These are phyloP conservation scores for Chitala chitala DNA, from an alignment of 2,113 vertebrate genomes.

Conservation along the genomic window DNA sequence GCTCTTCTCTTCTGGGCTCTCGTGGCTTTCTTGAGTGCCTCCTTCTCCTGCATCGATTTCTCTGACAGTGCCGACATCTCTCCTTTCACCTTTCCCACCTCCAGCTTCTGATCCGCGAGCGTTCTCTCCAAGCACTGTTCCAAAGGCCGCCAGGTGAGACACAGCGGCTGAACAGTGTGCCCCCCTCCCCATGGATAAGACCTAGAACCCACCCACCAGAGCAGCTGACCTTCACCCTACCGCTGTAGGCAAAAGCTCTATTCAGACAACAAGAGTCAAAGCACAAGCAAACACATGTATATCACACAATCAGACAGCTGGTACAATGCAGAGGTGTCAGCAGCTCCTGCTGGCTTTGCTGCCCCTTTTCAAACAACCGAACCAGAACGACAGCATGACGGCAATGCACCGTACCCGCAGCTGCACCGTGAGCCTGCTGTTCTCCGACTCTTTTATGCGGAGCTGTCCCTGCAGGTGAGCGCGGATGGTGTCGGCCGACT, in stretches of 20 bases:
- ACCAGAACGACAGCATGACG: too few species aligned
- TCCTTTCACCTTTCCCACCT: conserved; percentile 52
- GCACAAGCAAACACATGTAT: not conserved
- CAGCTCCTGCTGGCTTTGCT: not conserved
- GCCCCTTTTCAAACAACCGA: too few species aligned
- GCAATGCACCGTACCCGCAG: conserved; percentile 61
- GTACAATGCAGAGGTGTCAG: not conserved
- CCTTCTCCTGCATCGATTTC: conserved; percentile 58
- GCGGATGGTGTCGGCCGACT: conserved; percentile 62
- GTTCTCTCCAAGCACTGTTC: conserved; percentile 69
- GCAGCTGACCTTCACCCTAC: too few species aligned
- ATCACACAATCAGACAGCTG: not conserved
- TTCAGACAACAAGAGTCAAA: too few species aligned
- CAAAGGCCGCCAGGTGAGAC: conserved; percentile 7
- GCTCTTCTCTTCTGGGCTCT: conserved; percentile 69
- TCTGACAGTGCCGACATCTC: conserved; percentile 54
- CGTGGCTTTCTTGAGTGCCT: conserved; percentile 66
- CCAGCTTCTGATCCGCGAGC: conserved; percentile 61
- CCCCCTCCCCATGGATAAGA: too few species aligned
- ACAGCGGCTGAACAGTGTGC: too few species aligned
- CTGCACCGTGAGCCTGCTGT: conserved; percentile 66
- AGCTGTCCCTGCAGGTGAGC: conserved; percentile 72
- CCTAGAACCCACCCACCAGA: too few species aligned
- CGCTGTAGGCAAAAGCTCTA: too few species aligned
- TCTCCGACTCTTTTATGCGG: conserved; percentile 73